phyloP scores from a whole-genome alignment of 23 tunicate species.

The Aplidium turbinatum region DNA sequence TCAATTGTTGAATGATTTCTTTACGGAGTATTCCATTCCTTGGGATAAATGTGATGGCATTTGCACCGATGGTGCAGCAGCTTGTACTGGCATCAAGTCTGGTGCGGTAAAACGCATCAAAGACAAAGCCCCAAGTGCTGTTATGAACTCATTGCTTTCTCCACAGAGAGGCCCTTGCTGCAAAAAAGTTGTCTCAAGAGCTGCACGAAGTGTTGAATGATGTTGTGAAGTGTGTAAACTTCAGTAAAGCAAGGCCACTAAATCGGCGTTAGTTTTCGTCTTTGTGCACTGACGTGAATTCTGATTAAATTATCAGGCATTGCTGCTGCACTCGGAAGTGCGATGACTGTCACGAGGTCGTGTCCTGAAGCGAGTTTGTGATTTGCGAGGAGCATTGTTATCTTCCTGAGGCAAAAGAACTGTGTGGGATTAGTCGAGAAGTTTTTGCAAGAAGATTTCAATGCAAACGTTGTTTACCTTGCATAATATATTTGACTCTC shows the following conservation, averaged over 20 bases:
- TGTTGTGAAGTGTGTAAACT: slow-evolving; percentile 39
- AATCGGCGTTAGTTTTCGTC: slow-evolving; percentile 29
- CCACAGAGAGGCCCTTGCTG: slow-evolving; percentile 34
- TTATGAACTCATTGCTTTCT: slow-evolving; percentile 37
- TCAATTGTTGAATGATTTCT: slow-evolving; percentile 35
- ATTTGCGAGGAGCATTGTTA: slow-evolving; percentile 28
- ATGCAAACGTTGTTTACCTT: slow-evolving; percentile 29
- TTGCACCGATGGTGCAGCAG: slow-evolving; percentile 44
- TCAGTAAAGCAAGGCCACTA: slow-evolving; percentile 36
- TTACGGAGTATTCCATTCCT: slow-evolving; percentile 28
- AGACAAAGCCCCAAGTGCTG: slow-evolving; percentile 42
- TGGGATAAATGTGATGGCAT: slow-evolving; percentile 40
- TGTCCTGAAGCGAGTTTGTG: slow-evolving; percentile 35
- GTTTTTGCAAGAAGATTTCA: slow-evolving; percentile 39
- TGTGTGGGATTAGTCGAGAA: slow-evolving; percentile 22
- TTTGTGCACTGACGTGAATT: slow-evolving; percentile 32
- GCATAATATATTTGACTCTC: slow-evolving; percentile 37
- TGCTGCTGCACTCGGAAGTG: slow-evolving; percentile 35
- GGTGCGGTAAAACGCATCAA: slow-evolving; percentile 23
- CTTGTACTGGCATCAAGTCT: slow-evolving; percentile 35
- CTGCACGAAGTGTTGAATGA: slow-evolving; percentile 30
- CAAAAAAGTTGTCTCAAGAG: slow-evolving; percentile 23
- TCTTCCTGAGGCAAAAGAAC: slow-evolving; percentile 28
- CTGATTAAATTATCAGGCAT: too few relatives aligned
- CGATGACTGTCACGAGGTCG: slow-evolving; percentile 31